Base-by-base conservation (phyloP, 1,140 invertebrate species). In the Meloidogyne hapla region DNA sequence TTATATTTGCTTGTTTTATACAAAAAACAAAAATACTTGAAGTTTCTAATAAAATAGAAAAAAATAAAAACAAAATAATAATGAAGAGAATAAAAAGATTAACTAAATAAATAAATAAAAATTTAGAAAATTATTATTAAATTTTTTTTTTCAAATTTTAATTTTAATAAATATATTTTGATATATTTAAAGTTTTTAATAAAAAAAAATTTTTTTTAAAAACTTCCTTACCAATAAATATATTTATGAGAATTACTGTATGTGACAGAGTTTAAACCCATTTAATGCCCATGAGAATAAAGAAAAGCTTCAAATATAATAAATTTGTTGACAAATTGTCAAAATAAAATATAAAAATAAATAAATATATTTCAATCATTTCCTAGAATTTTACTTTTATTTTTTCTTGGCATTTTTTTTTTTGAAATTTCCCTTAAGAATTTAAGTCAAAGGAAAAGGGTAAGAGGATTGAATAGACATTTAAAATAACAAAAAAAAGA, bases 361-460 rank as follows among this genome's bases (percentile, higher is more conserved):
- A 56, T n/a, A 56, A n/a, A 56, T 56, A 56, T 56, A 56, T n/a
- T 56, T 56, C 48, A 48, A 48, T 48, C 45, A 56, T 56, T 56
- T 21, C 18, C 6, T 56, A 8, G 6, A n/a, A n/a, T 56, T 56
- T 56, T 56, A 45, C 13, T 18, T n/a, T 18, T n/a, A n/a, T 56
- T 56, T 56, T 56, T n/a, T 18, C 45, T 21, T 56, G 48, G n/a
- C 48, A 56, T 56, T 56, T 56, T 8, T 56, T 6, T 18, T 15
- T n/a, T n/a, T n/a, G 33, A 33, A 33, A 33, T 33, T 33, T 33
- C 33, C 33, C 33, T 33, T 33, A 33, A 33, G 33, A 33, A 8
- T 6, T 8, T n/a, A 33, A 33, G 33, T 33, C 48, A n/a, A 56
- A 56, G 48, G 42, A n/a, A 5, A 56, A 56, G 48, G 48, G 48